phyloP scores from a whole-genome alignment of 2,113 vertebrate genomes.

The Paracanthobrama guichenoti region DNA sequence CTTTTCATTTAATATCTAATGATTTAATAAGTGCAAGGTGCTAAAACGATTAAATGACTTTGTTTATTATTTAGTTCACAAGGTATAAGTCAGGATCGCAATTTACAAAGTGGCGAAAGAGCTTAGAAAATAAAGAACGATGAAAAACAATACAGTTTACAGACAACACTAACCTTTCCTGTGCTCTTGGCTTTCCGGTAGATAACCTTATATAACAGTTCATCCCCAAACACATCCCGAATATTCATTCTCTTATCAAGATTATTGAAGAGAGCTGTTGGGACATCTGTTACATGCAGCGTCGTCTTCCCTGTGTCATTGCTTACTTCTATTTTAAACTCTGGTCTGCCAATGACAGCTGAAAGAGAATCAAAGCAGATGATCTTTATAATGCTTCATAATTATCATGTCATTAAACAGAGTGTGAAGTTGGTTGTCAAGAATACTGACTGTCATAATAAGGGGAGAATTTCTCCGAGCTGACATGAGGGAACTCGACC shows the following conservation, averaged over 20 bases:
- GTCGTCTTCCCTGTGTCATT: constrained; percentile 67
- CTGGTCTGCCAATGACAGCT: constrained; percentile 82
- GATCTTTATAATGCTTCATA: background rate
- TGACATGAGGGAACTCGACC: constrained; percentile 68
- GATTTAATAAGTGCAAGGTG: no score
- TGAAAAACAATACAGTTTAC: background rate
- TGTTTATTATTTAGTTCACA: background rate
- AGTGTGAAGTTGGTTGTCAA: background rate
- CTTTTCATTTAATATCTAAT: no score
- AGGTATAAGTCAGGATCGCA: background rate
- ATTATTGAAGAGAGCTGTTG: constrained; percentile 69
- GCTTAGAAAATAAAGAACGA: background rate
- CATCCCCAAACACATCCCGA: constrained; percentile 79
- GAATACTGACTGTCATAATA: constrained; percentile 84
- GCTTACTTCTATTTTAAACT: constrained; percentile 69
- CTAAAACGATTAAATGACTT: no score
- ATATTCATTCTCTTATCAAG: constrained; percentile 73
- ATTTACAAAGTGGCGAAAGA: background rate
- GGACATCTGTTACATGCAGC: constrained; percentile 75
- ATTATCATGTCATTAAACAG: background rate
- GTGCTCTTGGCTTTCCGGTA: constrained; percentile 85
- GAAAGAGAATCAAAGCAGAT: constrained; percentile 47
- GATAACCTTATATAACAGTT: constrained; percentile 80
- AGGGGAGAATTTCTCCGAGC: constrained; percentile 79
- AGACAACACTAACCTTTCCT: constrained; percentile 79